Evolutionary conservation across 2,113 vertebrate species (phyloP).

Genomic region (Cephalopholis sonnerati): DNA sequence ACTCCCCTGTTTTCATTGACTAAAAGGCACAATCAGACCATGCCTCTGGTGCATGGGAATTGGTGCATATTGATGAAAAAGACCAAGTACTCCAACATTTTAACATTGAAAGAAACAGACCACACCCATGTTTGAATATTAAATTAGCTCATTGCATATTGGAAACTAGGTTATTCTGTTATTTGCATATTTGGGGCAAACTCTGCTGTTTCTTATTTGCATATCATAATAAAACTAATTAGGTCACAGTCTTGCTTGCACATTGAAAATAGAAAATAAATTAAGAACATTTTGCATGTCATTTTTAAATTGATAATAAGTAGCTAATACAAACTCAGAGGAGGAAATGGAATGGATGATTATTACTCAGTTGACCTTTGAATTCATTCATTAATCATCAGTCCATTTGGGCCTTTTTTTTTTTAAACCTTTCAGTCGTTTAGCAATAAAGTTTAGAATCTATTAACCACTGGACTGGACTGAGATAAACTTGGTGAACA

Average conservation of each 20-base stretch:
- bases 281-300: neutral
- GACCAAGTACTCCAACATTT: neutral
- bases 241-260: neutral
- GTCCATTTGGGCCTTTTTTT: too few species aligned
- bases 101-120: neutral
- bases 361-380: neutral
- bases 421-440: too few species aligned
- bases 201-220: conserved; percentile 14
- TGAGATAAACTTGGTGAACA: too few species aligned
- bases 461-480: too few species aligned
- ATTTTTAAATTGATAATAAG: neutral
- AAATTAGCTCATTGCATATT: neutral
- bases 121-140: neutral
- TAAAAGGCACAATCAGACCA: neutral
- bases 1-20: neutral
- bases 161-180: conserved; percentile 7
- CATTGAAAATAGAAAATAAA: conserved; percentile 1
- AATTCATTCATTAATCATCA: too few species aligned
- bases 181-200: conserved; percentile 8
- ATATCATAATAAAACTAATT: conserved; percentile 23
- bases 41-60: neutral
- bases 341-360: neutral
- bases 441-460: too few species aligned
- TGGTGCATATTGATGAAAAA: neutral
- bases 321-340: neutral